Conservation (phyloP, 2,888 invertebrate genomes). For the Heliconius erato region DNA sequence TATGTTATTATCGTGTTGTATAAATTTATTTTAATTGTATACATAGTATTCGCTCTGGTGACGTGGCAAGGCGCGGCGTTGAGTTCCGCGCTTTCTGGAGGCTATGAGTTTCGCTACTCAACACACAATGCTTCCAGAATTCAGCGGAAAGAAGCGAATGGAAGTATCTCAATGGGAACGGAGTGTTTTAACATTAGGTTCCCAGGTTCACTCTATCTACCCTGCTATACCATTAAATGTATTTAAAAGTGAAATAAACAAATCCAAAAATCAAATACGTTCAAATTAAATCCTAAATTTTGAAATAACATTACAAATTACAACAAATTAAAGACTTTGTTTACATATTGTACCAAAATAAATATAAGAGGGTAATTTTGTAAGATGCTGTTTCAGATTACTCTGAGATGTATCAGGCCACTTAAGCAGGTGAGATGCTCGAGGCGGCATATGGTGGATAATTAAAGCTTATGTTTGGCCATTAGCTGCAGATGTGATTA, state of each 20-base stretch:
- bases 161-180: neutral
- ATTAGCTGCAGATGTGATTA: neutral
- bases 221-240: neutral
- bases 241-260: too few relatives aligned
- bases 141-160: too few relatives aligned
- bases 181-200: neutral
- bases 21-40: neutral
- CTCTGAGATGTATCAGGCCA: conserved; percentile 33
- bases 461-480: conserved; percentile 36
- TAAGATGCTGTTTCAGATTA: conserved; percentile 27
- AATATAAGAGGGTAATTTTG: conserved; percentile 20
- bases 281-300: neutral
- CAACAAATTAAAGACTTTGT: conserved; percentile 13
- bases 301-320: neutral
- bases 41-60: too few relatives aligned
- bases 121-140: too few relatives aligned
- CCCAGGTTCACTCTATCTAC: neutral
- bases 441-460: conserved; percentile 37
- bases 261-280: too few relatives aligned
- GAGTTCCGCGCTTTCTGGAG: too few relatives aligned
- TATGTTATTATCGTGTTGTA: neutral
- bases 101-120: too few relatives aligned
- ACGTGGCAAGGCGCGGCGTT: too few relatives aligned
- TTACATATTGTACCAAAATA: conserved; percentile 7
- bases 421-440: conserved; percentile 35